A percentile compares a stretch with the other conserved stretches of the same genome.
Conservation (phyloP, 1,140 invertebrate species). For the Homalodisca vitripennis region DNA sequence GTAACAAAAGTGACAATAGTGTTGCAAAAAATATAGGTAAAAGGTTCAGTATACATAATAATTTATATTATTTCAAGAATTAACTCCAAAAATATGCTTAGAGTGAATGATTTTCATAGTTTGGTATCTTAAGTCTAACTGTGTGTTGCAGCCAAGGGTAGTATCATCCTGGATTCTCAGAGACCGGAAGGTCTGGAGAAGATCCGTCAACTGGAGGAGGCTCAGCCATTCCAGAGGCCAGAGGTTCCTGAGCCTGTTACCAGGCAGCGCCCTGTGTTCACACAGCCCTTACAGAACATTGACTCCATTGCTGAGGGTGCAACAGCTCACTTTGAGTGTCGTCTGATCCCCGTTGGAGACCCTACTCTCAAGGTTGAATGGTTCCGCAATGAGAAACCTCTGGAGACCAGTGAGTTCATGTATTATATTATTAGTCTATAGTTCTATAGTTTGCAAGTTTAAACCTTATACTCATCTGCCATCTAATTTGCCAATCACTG, state of each 20-base stretch:
- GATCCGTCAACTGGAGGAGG: conserved; percentile 87
- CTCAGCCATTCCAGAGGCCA: conserved; percentile 73
- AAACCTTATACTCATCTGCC: no score
- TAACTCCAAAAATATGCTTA: no score
- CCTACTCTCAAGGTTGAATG: conserved; percentile 97
- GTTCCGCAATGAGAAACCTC: conserved; percentile 93
- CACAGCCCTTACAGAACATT: conserved; percentile 90
- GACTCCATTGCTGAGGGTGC: conserved; percentile 87
- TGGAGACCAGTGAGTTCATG: conserved; percentile 85
- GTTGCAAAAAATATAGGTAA: no score
- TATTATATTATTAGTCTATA: no score
- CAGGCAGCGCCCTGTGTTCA: conserved; percentile 90
- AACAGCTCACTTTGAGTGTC: conserved; percentile 93
- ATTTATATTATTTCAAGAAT: no score
- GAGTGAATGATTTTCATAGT: no score
- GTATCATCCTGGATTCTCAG: conserved; percentile 91
- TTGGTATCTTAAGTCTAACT: no score
- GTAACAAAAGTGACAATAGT: no score
- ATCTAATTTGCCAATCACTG: no score
- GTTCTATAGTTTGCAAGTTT: no score
- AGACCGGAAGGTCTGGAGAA: conserved; percentile 94
- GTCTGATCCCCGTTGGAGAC: conserved; percentile 97
- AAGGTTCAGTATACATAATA: no score
- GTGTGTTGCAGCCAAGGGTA: conserved; percentile 67
- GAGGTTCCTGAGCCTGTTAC: conserved; percentile 78